A percentile compares a stretch with the other conserved stretches of the same genome.
phyloP scores from a whole-genome alignment of 53 echinoderm and acorn worm species.

The Mesocentrotus franciscanus region DNA sequence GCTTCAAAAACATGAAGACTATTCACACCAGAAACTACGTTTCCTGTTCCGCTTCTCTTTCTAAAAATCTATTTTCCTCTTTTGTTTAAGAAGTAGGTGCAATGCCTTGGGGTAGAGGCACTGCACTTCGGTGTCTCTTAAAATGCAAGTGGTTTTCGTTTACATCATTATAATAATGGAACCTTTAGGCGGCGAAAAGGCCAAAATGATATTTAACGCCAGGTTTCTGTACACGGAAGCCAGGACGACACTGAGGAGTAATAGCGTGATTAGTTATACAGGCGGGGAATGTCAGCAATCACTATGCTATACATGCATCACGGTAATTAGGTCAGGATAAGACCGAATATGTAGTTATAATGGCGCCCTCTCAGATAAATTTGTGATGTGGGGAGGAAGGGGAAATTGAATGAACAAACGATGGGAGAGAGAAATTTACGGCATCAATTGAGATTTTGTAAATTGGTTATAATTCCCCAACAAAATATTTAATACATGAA shows the following conservation, averaged over 20 bases:
- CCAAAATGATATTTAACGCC: slow-evolving; percentile 33
- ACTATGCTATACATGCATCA: slow-evolving; percentile 19
- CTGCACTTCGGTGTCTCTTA: slow-evolving; percentile 47
- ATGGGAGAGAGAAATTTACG: not conserved
- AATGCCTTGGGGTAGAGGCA: not conserved
- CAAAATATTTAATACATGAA: too few relatives aligned
- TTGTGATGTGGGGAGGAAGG: slow-evolving; percentile 12
- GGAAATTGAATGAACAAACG: slow-evolving; percentile 2
- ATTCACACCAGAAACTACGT: not conserved
- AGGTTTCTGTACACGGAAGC: not conserved
- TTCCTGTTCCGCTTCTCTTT: slow-evolving; percentile 9
- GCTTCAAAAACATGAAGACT: too few relatives aligned
- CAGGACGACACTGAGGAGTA: not conserved
- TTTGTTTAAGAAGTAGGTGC: not conserved
- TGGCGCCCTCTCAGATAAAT: slow-evolving; percentile 17
- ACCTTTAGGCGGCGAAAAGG: slow-evolving; percentile 37
- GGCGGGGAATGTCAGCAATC: not conserved
- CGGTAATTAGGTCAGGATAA: slow-evolving; percentile 1
- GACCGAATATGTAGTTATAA: not conserved
- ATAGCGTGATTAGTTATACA: slow-evolving; percentile 16
- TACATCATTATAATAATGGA: slow-evolving; percentile 50
- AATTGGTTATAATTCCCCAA: too few relatives aligned
- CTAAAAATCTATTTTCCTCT: not conserved
- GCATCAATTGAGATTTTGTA: not conserved
- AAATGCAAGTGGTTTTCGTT: slow-evolving; percentile 30